A percentile compares a stretch with the other conserved stretches of the same genome.
Evolutionary conservation across 64 coral and sea anemone genomes (phyloP).

Genomic region (Montipora cactus): DNA sequence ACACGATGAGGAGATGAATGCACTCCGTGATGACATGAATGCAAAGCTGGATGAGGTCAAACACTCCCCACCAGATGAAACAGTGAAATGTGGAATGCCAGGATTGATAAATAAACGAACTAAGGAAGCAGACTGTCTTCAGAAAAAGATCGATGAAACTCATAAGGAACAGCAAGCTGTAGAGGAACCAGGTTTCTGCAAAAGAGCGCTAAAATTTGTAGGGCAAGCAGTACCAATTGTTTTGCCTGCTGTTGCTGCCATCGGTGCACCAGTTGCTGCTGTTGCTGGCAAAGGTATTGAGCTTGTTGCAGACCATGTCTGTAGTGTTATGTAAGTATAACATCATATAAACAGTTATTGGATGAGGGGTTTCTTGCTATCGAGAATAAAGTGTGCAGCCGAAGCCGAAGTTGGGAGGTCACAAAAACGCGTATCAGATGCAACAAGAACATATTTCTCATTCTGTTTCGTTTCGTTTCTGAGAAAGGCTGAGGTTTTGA

Average conservation of each 20-base stretch:
- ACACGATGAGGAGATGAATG: constrained; percentile 10
- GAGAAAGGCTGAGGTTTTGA: not conserved
- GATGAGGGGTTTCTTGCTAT: too few relatives aligned
- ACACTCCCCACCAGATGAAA: not conserved
- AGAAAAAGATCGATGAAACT: not conserved
- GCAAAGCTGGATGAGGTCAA: not conserved
- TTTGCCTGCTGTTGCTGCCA: not conserved
- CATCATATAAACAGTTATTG: too few relatives aligned
- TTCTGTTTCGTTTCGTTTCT: not conserved
- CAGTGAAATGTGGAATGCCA: not conserved
- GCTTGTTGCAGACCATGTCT: not conserved
- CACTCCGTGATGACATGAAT: not conserved
- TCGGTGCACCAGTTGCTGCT: too few relatives aligned
- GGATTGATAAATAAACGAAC: not conserved
- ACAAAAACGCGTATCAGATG: too few relatives aligned
- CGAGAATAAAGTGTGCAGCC: too few relatives aligned
- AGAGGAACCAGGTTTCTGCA: constrained; percentile 10
- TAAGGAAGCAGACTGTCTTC: not conserved
- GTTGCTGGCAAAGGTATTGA: too few relatives aligned
- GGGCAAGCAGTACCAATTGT: not conserved
- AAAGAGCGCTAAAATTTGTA: not conserved
- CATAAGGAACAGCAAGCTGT: not conserved
- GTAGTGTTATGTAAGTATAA: constrained; percentile 13
- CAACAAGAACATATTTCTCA: not conserved
- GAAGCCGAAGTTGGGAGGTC: too few relatives aligned